A percentile compares a stretch with the other conserved stretches of the same genome.
These are phyloP conservation scores for Drosophila subpulchrella DNA, from an alignment of 1,140 invertebrate species.

Conservation along the genomic window DNA sequence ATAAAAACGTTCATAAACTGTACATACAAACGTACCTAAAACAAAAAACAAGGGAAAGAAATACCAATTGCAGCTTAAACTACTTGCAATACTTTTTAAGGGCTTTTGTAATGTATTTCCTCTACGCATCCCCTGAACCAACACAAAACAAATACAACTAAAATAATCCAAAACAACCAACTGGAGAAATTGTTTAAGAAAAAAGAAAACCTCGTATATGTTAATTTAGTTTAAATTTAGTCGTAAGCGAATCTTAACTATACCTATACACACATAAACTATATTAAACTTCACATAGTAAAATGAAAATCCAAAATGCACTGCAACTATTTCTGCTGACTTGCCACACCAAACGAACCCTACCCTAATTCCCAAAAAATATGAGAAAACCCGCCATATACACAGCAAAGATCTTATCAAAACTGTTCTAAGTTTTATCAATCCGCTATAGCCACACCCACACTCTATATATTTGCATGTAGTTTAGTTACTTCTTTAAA, in stretches of 20 bases:
- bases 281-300: constrained; percentile 55
- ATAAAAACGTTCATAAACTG: constrained; percentile 37
- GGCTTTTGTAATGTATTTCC: constrained; percentile 59
- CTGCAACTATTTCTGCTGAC: constrained; percentile 72
- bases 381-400: constrained; percentile 37
- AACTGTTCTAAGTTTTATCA: constrained; percentile 80
- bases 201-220: constrained; percentile 64
- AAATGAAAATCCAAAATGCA: constrained; percentile 62
- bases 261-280: constrained; percentile 53
- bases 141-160: constrained; percentile 28
- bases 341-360: constrained; percentile 54
- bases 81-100: constrained; percentile 24
- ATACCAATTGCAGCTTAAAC: constrained; percentile 35
- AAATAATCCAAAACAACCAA: constrained; percentile 34
- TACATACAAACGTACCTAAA: constrained; percentile 68
- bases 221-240: constrained; percentile 76
- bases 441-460: constrained; percentile 42
- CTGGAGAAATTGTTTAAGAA: constrained; percentile 46
- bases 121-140: constrained; percentile 13
- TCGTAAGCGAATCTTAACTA: constrained; percentile 69
- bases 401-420: constrained; percentile 51
- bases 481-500: constrained; percentile 56
- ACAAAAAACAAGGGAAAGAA: constrained; percentile 26
- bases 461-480: constrained; percentile 21
- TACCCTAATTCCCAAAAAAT: constrained; percentile 14